Percentiles rank a stretch among this genome's conserved stretches.
Conservation (phyloP, 64 coral and sea anemone species). For the Porites lutea region DNA sequence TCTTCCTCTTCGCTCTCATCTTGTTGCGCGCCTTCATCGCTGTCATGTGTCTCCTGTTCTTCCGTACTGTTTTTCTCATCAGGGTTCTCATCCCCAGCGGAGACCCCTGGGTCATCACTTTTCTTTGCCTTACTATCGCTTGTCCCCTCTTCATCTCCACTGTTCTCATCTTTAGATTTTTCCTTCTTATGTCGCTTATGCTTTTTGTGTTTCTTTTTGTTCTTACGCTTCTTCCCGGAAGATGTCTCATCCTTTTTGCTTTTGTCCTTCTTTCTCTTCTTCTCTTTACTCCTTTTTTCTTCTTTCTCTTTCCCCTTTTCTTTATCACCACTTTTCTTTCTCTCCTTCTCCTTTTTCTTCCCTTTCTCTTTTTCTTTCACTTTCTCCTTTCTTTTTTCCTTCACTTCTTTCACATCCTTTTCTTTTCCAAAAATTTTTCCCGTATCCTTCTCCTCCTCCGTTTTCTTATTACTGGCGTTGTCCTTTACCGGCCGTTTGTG, state of each 20-base stretch:
- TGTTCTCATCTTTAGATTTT: slow-evolving; percentile 42
- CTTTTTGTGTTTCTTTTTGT: slow-evolving; percentile 77
- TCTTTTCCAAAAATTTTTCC: not conserved
- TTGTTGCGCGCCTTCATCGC: not conserved
- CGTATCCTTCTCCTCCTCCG: not conserved
- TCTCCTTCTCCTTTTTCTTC: slow-evolving; percentile 3
- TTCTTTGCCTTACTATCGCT: slow-evolving; percentile 7
- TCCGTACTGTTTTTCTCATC: slow-evolving; percentile 20
- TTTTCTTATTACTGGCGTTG: slow-evolving; percentile 7
- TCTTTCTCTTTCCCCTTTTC: slow-evolving; percentile 3
- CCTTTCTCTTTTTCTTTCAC: not conserved
- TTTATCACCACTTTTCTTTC: not conserved
- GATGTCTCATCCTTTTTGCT: slow-evolving; percentile 19
- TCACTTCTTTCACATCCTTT: not conserved
- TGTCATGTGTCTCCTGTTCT: not conserved
- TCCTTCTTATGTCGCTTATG: slow-evolving; percentile 72
- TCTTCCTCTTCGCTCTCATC: not conserved
- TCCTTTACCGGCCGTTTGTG: not conserved
- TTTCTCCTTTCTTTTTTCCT: not conserved
- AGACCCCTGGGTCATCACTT: not conserved
- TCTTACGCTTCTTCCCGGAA: slow-evolving; percentile 66
- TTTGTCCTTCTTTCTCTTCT: slow-evolving; percentile 48
- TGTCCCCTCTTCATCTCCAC: slow-evolving; percentile 18
- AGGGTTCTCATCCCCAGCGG: not conserved
- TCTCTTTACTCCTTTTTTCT: slow-evolving; percentile 1